Conservation (phyloP, 2,888 invertebrate species). For the Rotaria sp. region DNA sequence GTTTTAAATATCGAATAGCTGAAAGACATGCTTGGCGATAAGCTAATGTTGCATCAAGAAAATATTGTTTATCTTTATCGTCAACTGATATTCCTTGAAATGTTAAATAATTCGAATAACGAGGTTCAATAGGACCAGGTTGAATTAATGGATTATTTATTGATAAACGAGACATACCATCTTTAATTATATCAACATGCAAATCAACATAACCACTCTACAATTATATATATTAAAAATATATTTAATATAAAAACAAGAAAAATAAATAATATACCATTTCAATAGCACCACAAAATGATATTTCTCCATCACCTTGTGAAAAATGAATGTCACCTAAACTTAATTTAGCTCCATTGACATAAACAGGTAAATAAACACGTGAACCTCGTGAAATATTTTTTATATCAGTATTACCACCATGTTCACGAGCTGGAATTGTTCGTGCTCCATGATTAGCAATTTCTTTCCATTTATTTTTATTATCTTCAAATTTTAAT, state of each 20-base stretch:
- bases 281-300: not conserved
- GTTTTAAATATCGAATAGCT: not conserved
- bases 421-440: not conserved
- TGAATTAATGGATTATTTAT: not conserved
- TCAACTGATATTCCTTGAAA: slow-evolving; percentile 17
- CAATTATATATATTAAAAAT: too few relatives aligned
- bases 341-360: not conserved
- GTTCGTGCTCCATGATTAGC: not conserved
- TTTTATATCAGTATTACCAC: slow-evolving; percentile 13
- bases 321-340: slow-evolving; percentile 9
- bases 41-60: slow-evolving; percentile 12
- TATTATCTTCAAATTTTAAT: not conserved
- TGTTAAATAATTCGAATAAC: slow-evolving; percentile 16
- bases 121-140: not conserved
- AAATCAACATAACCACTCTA: slow-evolving; percentile 19
- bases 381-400: not conserved
- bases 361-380: slow-evolving; percentile 7
- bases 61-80: not conserved
- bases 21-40: not conserved
- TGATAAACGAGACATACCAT: not conserved
- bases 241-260: not conserved
- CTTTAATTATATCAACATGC: not conserved
- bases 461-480: not conserved
- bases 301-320: not conserved
- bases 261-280: not conserved